phyloP scores from a whole-genome alignment of 1,140 invertebrate species.

The Pogonomyrmex californicus region DNA sequence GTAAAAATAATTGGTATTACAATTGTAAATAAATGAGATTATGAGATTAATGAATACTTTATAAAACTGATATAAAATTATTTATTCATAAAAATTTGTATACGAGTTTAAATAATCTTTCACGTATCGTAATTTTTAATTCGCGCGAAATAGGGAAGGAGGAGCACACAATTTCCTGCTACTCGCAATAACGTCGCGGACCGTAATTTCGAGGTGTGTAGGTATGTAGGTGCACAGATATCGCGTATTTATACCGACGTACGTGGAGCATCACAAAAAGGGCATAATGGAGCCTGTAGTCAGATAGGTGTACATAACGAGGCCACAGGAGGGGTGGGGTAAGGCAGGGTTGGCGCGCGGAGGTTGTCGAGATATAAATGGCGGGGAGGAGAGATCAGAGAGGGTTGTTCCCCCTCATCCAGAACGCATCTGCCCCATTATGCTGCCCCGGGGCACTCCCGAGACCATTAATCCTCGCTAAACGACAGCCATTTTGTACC shows the following conservation, averaged over 20 bases:
- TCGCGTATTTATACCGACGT: conserved; percentile 73
- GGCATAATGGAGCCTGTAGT: conserved; percentile 83
- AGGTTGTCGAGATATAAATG: conserved; percentile 69
- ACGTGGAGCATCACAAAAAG: conserved; percentile 80
- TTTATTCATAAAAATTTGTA: conserved; percentile 9
- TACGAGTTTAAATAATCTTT: neutral
- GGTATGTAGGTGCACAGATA: conserved; percentile 49
- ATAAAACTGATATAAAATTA: neutral
- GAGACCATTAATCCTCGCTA: conserved; percentile 87
- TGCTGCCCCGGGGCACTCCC: conserved; percentile 83
- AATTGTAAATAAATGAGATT: neutral
- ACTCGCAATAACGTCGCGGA: neutral
- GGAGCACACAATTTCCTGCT: neutral
- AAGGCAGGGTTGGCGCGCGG: conserved; percentile 67
- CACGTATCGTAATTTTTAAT: conserved; percentile 16
- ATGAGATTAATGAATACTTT: neutral
- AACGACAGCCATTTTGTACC: conserved; percentile 88
- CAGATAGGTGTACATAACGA: conserved; percentile 85
- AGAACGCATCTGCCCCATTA: conserved; percentile 87
- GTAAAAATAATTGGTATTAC: neutral
- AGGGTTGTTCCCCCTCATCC: conserved; percentile 72
- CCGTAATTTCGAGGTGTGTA: conserved; percentile 27
- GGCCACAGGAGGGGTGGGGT: conserved; percentile 76
- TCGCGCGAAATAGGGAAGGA: neutral
- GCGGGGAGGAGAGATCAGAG: conserved; percentile 58